Conservation (phyloP, 1,140 invertebrate genomes). For the Megathymus violae region DNA sequence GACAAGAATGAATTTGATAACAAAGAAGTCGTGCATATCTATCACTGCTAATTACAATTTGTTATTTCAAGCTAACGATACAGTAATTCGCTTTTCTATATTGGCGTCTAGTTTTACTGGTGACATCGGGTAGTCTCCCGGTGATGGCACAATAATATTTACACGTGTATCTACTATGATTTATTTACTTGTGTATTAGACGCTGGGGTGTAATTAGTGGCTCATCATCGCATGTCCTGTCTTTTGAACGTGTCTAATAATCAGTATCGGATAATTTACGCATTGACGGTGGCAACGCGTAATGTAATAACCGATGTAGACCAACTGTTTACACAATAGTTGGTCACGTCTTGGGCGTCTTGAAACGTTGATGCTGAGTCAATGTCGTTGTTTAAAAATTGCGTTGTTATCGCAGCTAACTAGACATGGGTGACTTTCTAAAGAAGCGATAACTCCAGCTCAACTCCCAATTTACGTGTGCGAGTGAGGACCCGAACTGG, state of each 20-base stretch:
- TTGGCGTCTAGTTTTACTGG: not conserved
- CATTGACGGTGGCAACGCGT: not conserved
- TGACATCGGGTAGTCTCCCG: not conserved
- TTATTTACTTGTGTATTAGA: not conserved
- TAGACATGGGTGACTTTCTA: no score
- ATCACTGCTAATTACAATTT: not conserved
- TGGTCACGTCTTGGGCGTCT: conserved; percentile 36
- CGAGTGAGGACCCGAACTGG: no score
- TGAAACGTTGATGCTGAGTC: conserved; percentile 36
- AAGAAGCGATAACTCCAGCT: no score
- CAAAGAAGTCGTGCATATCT: not conserved
- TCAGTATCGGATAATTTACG: no score
- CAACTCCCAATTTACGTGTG: no score
- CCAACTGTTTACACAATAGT: conserved; percentile 40
- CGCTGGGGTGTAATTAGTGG: not conserved
- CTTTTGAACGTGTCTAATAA: no score
- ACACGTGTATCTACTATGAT: not conserved
- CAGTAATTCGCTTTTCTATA: conserved; percentile 2
- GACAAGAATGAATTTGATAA: not conserved
- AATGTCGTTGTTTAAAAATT: conserved; percentile 60
- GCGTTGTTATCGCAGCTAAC: conserved; percentile 27
- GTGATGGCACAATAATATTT: not conserved
- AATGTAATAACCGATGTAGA: conserved; percentile 7
- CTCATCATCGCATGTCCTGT: not conserved
- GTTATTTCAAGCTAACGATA: not conserved